phyloP scores from a whole-genome alignment of 2,797 vertebrate species.

The Clarias platycephalus region DNA sequence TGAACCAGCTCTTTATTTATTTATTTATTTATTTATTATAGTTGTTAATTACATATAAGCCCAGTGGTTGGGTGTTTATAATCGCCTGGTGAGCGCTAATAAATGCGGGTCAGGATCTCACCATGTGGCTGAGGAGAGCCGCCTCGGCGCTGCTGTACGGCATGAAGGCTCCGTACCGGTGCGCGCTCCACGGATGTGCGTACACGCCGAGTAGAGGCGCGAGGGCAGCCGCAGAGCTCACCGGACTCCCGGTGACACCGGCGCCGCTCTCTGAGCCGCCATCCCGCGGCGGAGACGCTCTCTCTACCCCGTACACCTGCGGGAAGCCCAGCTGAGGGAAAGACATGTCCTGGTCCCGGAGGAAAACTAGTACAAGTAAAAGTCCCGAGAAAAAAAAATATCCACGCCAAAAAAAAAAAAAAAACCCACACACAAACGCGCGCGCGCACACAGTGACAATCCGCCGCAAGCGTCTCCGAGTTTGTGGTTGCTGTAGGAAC shows the following conservation, averaged over 20 bases:
- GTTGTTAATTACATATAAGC: background rate
- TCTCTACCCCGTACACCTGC: conserved; percentile 86
- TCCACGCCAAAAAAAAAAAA: background rate
- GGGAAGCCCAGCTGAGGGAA: conserved; percentile 95
- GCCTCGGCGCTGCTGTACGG: conserved; percentile 93
- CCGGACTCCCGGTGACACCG: conserved; percentile 1
- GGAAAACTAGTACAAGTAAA: background rate
- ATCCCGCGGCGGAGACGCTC: conserved; percentile 83
- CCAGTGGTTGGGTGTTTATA: background rate
- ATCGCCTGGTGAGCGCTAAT: background rate
- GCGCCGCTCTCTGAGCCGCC: conserved; percentile 78
- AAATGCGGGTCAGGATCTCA: conserved; percentile 66
- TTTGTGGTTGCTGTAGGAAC: conserved; percentile 20
- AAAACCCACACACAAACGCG: background rate
- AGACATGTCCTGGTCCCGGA: conserved; percentile 83
- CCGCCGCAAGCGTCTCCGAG: conserved; percentile 49
- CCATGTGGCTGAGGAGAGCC: conserved; percentile 93
- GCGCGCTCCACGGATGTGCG: conserved; percentile 87
- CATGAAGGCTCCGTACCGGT: conserved; percentile 93
- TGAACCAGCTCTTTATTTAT: background rate
- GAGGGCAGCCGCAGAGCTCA: conserved; percentile 56
- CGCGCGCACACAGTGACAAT: background rate
- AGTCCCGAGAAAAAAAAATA: background rate
- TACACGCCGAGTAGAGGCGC: conserved; percentile 96
- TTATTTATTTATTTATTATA: background rate